phyloP scores from a whole-genome alignment of 1,140 invertebrate genomes.

The Chlorops oryzae region DNA sequence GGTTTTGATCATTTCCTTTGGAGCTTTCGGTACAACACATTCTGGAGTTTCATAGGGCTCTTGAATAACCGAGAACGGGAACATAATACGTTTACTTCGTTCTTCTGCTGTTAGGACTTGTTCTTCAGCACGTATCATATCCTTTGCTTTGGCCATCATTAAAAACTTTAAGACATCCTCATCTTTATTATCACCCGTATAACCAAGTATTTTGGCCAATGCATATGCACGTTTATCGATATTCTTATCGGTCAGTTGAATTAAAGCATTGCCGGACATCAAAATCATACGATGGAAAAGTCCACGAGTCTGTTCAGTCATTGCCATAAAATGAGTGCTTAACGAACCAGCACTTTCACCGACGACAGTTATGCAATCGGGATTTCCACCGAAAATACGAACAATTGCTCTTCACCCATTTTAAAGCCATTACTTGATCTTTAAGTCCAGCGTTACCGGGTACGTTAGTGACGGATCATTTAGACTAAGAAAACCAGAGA shows the following conservation, averaged over 20 bases:
- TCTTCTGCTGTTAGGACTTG: conserved; percentile 5
- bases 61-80: conserved; percentile 1
- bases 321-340: conserved; percentile 49
- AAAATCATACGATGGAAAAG: conserved; percentile 31
- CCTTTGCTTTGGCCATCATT: conserved; percentile 27
- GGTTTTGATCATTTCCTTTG: conserved; percentile 1
- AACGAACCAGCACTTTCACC: conserved; percentile 41
- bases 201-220: conserved; percentile 6
- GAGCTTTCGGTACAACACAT: conserved; percentile 8
- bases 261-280: conserved; percentile 49
- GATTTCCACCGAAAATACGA: conserved; percentile 47
- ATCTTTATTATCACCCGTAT: conserved; percentile 5
- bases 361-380: conserved; percentile 37
- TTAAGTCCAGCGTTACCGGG: conserved; percentile 25
- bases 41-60: conserved; percentile 10
- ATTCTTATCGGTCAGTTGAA: conserved; percentile 26
- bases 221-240: background rate
- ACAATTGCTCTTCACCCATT: conserved; percentile 56
- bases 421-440: conserved; percentile 45
- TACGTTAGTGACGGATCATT: conserved; percentile 19
- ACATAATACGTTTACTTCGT: background rate
- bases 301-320: conserved; percentile 48
- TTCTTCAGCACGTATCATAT: conserved; percentile 50
- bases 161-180: conserved; percentile 5
- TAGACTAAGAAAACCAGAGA: conserved; percentile 17